Base-by-base conservation (phyloP, 1,140 invertebrate genomes). In the Ostrea edulis region DNA sequence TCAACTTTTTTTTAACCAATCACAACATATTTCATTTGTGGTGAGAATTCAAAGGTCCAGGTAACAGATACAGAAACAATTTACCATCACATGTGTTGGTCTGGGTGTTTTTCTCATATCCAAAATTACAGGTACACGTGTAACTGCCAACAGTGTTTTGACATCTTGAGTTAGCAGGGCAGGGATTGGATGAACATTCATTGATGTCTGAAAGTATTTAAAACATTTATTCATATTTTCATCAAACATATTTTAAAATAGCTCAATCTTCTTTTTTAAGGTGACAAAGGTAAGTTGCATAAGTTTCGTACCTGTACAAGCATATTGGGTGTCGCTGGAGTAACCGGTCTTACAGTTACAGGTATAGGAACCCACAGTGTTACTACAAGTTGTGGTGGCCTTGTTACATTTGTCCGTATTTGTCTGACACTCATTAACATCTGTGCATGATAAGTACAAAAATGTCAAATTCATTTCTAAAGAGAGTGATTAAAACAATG, bases 331-430 rank as follows among this genome's bases (percentile, higher is more conserved):
- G 11, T 54, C 14, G 0, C 22, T 84, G 29, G 51, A 3, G 52
- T 58, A 92, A 0, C 91, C 91, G 7, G 77, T 52, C 8, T 52
- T 71, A 87, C 91, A 92, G 22, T 86, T 51, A 92, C 97, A 97
- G 96, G 97, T 97, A 91, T 97, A 97, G 88, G 96, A 96, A 0
- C 97, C 97, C 94, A 97, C 97, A 12, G 97, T 98, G 94, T 98
- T 98, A 9, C 97, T 97, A 92, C 97, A 98, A 9, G 68, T 55
- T 9, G 84, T 90, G 53, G 86, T 88, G 0, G 54, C 77, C 8
- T 54, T 55, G 55, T 91, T 88, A 90, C 92, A 92, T 9, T 84
- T 35, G 54, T 89, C 85, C 2, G 68, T 65, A 11, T 84, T 88
- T 20, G 29, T 58, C 11, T n/a, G 22, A 86, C 92, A 92, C 82